phyloP scores from a whole-genome alignment of 2,888 invertebrate genomes.

The Drosophila demipolita region DNA sequence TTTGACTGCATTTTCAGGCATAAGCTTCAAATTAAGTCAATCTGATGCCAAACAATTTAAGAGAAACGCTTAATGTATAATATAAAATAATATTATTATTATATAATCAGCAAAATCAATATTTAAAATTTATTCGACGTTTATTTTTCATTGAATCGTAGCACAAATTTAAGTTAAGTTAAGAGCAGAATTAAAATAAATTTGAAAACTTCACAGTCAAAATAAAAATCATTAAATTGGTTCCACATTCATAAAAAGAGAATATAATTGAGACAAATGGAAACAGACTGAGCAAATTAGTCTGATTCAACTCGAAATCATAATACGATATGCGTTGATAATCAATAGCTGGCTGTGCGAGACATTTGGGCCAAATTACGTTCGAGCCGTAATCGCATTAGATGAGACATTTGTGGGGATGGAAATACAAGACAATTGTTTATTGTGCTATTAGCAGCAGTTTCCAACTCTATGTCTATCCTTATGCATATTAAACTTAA shows the following conservation, averaged over 20 bases:
- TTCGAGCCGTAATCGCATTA: slow-evolving; percentile 43
- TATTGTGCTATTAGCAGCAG: slow-evolving; percentile 2
- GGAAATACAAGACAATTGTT: slow-evolving; percentile 20
- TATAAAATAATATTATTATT: neutral
- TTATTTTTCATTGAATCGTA: neutral
- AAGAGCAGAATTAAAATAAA: neutral
- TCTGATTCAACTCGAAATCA: slow-evolving; percentile 8
- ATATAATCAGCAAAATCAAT: neutral
- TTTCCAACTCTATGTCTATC: slow-evolving; percentile 1
- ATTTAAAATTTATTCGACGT: neutral
- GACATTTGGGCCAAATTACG: slow-evolving; percentile 21
- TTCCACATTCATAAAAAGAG: neutral
- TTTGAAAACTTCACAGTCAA: neutral
- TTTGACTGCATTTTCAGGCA: neutral
- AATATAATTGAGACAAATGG: neutral
- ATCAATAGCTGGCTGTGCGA: slow-evolving; percentile 40
- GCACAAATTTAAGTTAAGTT: neutral
- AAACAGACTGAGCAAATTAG: slow-evolving; percentile 17
- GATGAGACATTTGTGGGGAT: slow-evolving; percentile 26
- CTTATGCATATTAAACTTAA: slow-evolving; percentile 52
- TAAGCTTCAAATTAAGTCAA: neutral
- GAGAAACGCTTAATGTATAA: neutral
- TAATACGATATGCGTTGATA: slow-evolving; percentile 21
- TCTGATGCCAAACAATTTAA: neutral
- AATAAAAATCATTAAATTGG: neutral